Percentiles rank a stretch among this genome's conserved stretches.
These are phyloP conservation scores for Cirrhinus molitorella DNA, from an alignment of 2,797 vertebrate species.

Conservation along the genomic window DNA sequence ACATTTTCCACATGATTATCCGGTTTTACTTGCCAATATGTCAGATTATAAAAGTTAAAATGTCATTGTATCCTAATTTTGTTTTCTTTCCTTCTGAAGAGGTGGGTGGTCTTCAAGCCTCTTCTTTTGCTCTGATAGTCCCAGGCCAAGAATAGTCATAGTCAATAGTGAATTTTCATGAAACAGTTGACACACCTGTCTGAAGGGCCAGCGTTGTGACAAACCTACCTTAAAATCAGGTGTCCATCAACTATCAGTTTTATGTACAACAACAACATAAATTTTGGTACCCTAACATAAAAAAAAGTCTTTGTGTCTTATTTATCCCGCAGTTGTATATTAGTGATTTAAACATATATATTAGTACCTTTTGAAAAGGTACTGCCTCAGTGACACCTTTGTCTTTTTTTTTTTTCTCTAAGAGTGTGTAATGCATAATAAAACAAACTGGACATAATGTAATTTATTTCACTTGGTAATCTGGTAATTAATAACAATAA, in stretches of 20 bases:
- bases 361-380: neutral
- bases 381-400: neutral
- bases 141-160: neutral
- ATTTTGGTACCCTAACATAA: too few species aligned
- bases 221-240: neutral
- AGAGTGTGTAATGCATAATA: neutral
- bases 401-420: neutral
- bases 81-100: neutral
- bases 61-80: neutral
- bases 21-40: neutral
- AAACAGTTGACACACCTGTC: conserved; percentile 38
- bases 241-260: neutral
- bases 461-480: neutral
- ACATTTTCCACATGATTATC: neutral
- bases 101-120: neutral
- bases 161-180: too few species aligned
- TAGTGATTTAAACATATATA: neutral
- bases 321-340: neutral
- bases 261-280: too few species aligned
- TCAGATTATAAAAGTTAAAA: neutral
- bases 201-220: neutral
- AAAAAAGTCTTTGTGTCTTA: neutral
- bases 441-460: neutral
- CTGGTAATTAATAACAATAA: neutral
- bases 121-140: neutral